phyloP scores from a whole-genome alignment of 2,113 vertebrate species.

The Trinectes maculatus region DNA sequence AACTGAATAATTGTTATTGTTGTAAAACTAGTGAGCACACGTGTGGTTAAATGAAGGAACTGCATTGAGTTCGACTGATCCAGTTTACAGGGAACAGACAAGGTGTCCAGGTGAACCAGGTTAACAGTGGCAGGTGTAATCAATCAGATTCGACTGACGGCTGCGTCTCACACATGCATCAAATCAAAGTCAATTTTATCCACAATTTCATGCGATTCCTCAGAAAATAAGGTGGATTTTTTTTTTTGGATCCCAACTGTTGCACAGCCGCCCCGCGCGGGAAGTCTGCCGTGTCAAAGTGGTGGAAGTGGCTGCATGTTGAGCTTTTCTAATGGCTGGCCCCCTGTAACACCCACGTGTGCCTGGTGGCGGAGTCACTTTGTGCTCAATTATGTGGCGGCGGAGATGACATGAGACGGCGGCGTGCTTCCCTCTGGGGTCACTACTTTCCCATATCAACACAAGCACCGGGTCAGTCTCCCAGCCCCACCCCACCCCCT shows the following conservation, averaged over 20 bases:
- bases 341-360: conserved; percentile 73
- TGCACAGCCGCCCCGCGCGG: conserved; percentile 31
- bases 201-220: too few species aligned
- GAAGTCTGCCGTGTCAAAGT: conserved; percentile 51
- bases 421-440: conserved; percentile 75
- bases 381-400: conserved; percentile 71
- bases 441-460: conserved; percentile 84
- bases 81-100: too few species aligned
- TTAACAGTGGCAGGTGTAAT: not conserved
- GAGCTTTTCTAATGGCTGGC: conserved; percentile 54
- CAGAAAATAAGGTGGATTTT: too few species aligned
- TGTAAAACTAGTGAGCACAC: too few species aligned
- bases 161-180: not conserved
- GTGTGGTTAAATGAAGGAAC: too few species aligned
- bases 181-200: too few species aligned
- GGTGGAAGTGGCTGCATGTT: conserved; percentile 65
- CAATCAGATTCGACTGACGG: not conserved
- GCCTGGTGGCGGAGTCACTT: conserved; percentile 74
- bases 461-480: conserved; percentile 70
- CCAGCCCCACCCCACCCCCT: conserved; percentile 25
- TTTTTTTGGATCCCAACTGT: conserved; percentile 34
- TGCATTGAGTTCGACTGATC: not conserved
- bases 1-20: not conserved
- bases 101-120: not conserved
- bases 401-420: conserved; percentile 70